Percentiles rank a stretch among this genome's conserved stretches.
These are phyloP conservation scores for Hippopotamyrus pictus DNA, from an alignment of 2,797 vertebrate species.

Conservation along the genomic window DNA sequence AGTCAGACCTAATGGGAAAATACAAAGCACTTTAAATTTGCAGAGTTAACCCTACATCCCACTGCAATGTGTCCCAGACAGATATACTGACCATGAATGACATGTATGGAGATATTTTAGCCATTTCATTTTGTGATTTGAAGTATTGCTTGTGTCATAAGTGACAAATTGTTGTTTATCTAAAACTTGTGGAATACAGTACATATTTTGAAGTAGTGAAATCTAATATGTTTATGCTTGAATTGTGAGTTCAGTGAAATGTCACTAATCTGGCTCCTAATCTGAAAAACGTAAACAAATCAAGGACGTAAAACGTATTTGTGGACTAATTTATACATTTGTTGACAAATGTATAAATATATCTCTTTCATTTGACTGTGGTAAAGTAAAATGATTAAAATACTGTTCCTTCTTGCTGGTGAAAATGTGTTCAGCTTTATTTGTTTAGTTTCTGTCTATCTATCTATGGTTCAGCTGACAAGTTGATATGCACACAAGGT, in stretches of 20 bases:
- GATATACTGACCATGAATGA: background rate
- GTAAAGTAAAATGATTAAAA: slow-evolving; percentile 23
- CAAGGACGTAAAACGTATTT: slow-evolving; percentile 13
- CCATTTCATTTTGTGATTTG: background rate
- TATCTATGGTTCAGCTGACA: slow-evolving; percentile 59
- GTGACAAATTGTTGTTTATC: background rate
- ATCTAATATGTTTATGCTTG: background rate
- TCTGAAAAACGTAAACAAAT: background rate
- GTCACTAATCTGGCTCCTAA: slow-evolving; percentile 19
- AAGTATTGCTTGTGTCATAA: background rate
- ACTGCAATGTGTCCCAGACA: background rate
- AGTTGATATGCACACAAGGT: slow-evolving; percentile 73
- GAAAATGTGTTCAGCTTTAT: slow-evolving; percentile 57
- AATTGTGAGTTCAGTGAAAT: background rate
- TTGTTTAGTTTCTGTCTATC: background rate
- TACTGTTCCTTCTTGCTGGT: slow-evolving; percentile 24
- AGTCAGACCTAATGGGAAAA: background rate
- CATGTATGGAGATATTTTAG: background rate
- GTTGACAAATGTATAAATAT: slow-evolving; percentile 28
- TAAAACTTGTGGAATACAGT: background rate
- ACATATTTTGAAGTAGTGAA: background rate
- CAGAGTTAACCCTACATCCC: background rate
- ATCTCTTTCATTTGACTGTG: background rate
- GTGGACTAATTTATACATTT: slow-evolving; percentile 27
- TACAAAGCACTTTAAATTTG: background rate